A percentile compares a stretch with the other conserved stretches of the same genome.
phyloP scores from a whole-genome alignment of 2,888 invertebrate species.

The Choristoneura rosaceana region DNA sequence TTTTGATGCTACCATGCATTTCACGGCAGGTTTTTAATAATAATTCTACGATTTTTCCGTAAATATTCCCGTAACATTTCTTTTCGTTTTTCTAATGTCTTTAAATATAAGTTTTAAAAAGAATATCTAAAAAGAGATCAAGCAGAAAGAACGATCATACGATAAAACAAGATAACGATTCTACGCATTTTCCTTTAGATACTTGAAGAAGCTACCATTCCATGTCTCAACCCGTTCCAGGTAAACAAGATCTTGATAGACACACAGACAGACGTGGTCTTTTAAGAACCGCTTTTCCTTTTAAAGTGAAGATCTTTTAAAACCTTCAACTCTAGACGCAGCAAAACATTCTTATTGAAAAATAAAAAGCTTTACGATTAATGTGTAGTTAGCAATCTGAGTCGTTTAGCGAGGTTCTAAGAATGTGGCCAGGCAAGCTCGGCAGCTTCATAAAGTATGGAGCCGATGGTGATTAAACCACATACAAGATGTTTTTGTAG shows the following conservation, averaged over 20 bases:
- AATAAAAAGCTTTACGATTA: conserved; percentile 32
- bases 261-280: background rate
- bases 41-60: too few species aligned
- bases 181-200: too few species aligned
- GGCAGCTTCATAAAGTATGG: conserved; percentile 77
- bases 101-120: too few species aligned
- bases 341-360: conserved; percentile 3
- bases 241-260: background rate
- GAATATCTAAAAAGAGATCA: too few species aligned
- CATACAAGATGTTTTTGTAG: conserved; percentile 58
- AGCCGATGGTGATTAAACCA: conserved; percentile 71
- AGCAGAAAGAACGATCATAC: too few species aligned
- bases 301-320: background rate
- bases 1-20: background rate
- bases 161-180: too few species aligned
- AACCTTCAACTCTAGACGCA: background rate
- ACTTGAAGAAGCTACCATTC: too few species aligned
- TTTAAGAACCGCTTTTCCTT: background rate
- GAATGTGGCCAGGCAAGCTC: conserved; percentile 74
- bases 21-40: background rate
- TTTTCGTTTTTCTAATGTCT: too few species aligned
- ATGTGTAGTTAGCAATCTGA: conserved; percentile 40
- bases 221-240: too few species aligned
- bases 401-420: conserved; percentile 58
- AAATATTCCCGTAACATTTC: too few species aligned